Base-by-base conservation (phyloP, 2,888 invertebrate species). In the Poecilobothrus nobilitatus region DNA sequence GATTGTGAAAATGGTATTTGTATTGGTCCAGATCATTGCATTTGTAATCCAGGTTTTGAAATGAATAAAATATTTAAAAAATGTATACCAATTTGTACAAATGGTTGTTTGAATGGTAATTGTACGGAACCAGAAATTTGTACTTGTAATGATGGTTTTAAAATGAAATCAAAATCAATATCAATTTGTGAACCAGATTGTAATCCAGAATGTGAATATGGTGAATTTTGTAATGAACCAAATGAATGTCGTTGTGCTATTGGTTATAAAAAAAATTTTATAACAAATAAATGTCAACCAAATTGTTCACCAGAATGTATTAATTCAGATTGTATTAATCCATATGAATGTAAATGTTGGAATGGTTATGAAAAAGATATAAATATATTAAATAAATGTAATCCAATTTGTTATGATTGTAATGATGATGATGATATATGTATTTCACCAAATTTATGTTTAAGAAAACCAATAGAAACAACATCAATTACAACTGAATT, bases 111-210 rank as follows among this genome's bases (percentile, higher is more conserved):
- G 67, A 90, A 91, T 74, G 91, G 89, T 21, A 81, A 84, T 34
- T 92, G 91, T 76, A 84, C 85, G 87, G 91, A 81, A 78, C 81
- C 70, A 12, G 86, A 86, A 71, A 80, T 82, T 1, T 92, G 91
- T 76, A 81, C 82, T 9, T 88, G 88, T 72, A 83, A 84, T 69
- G 71, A 80, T 15, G 88, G 88, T 62, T 87, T 85, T 68, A 1
- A 20, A 64, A 66, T 12, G 21, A 18, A 62, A 0, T 64, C 69
- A 33, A 0, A 69, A 70, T n/a, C 12, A 53, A 9, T 63, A 10
- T 12, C 34, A 1, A 65, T 61, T 2, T 70, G 67, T 44, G 34
- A 27, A 27, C 44, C 61, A 12, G 37, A 61, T 33, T 53, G 33
- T 15, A n/a, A 10, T 0, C 74, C 72, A 5, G 44, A 71, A 20